These are phyloP conservation scores for Xenopus tropicalis DNA, from an alignment of 2,113 vertebrate genomes.

Conservation along the genomic window UCB_Xtro_10.0 CM004447.2:111809501-111810000, in stretches of 20 bases:
- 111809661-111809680: conserved; percentile 93
- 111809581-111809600: conserved; percentile 95
- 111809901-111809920: too few relatives aligned
- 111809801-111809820: neutral
- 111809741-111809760: conserved; percentile 85
- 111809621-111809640: conserved; percentile 82
- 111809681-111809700: conserved; percentile 88
- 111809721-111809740: conserved; percentile 88
- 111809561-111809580: conserved; percentile 61
- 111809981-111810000: too few relatives aligned
- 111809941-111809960: too few relatives aligned
- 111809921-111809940: too few relatives aligned
- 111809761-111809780: conserved; percentile 85
- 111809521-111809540: too few relatives aligned
- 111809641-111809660: conserved; percentile 86
- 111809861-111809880: too few relatives aligned
- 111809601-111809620: conserved; percentile 86
- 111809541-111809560: too few relatives aligned
- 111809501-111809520: too few relatives aligned
- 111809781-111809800: conserved; percentile 95
- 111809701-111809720: conserved; percentile 91
- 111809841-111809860: too few relatives aligned
- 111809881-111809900: too few relatives aligned
- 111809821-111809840: too few relatives aligned
- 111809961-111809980: too few relatives aligned